phyloP scores from a whole-genome alignment of 2,113 vertebrate species.

The Machaerirhynchus nigripectus region DNA sequence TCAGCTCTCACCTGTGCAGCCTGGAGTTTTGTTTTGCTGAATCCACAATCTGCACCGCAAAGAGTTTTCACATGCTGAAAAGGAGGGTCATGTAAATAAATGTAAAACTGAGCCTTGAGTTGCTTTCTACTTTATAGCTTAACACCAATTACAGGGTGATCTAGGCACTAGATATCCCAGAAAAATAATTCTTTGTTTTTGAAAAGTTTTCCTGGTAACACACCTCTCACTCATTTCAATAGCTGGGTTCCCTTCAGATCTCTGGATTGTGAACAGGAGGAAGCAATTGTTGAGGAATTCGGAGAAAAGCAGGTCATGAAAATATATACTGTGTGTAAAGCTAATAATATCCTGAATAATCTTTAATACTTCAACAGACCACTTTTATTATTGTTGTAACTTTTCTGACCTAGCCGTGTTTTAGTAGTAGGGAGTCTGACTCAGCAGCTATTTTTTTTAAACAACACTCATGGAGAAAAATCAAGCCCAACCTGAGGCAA shows the following conservation, averaged over 20 bases:
- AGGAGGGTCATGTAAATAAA: background rate
- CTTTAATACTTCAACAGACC: background rate
- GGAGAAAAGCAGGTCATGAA: background rate
- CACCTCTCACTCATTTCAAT: background rate
- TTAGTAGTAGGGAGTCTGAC: background rate
- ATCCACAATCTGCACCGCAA: background rate
- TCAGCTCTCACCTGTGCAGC: background rate
- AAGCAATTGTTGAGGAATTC: background rate
- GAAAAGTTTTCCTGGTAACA: background rate
- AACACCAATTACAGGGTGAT: background rate
- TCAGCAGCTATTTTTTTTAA: background rate
- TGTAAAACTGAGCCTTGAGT: background rate
- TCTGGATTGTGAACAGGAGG: background rate
- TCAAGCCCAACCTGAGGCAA: background rate
- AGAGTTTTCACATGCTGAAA: background rate
- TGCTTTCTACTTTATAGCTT: background rate
- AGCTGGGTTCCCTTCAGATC: background rate
- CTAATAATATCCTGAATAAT: background rate
- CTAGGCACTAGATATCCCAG: background rate
- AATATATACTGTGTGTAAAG: background rate
- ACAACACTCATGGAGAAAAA: rapidly evolving
- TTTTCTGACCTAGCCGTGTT: background rate
- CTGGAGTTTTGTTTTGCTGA: background rate
- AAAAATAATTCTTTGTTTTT: background rate
- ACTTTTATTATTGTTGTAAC: background rate